Percentiles rank a stretch among this genome's conserved stretches.
phyloP scores from a whole-genome alignment of 2,797 vertebrate species.

The Tokudaia tokunoshimensis region DNA sequence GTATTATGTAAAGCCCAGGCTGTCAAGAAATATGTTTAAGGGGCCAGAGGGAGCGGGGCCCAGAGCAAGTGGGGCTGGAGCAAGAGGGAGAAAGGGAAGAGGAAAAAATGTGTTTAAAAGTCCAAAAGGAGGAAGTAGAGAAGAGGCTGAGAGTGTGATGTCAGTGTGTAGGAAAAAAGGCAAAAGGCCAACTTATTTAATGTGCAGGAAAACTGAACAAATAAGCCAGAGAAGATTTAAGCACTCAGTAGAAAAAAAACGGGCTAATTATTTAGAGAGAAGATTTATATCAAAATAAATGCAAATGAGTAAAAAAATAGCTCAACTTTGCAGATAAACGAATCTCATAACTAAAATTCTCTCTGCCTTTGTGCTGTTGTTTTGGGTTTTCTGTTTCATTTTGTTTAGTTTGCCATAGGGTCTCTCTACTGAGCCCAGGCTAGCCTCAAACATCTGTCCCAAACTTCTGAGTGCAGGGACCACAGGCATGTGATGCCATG shows the following conservation, averaged over 20 bases:
- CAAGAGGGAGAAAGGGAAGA: too few species aligned
- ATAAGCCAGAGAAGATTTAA: neutral
- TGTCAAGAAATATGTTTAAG: neutral
- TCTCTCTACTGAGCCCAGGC: neutral
- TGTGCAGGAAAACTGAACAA: neutral
- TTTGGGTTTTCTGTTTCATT: neutral
- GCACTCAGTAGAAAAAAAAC: constrained; percentile 48
- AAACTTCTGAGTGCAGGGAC: neutral
- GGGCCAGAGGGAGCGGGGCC: too few species aligned
- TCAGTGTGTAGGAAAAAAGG: neutral
- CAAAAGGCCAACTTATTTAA: constrained; percentile 47
- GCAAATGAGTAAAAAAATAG: constrained; percentile 37
- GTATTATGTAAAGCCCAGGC: neutral
- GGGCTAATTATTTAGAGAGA: constrained; percentile 39
- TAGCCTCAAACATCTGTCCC: neutral
- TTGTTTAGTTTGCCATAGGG: neutral
- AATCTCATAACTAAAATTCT: constrained; percentile 15
- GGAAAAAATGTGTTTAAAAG: neutral
- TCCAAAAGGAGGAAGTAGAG: constrained; percentile 36
- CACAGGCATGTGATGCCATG: neutral
- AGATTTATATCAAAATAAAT: constrained; percentile 56
- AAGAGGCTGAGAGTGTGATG: neutral
- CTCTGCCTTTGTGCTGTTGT: neutral
- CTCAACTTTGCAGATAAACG: neutral
- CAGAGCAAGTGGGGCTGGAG: too few species aligned